phyloP scores from a whole-genome alignment of 2,888 invertebrate species.

The Machimus atricapillus region DNA sequence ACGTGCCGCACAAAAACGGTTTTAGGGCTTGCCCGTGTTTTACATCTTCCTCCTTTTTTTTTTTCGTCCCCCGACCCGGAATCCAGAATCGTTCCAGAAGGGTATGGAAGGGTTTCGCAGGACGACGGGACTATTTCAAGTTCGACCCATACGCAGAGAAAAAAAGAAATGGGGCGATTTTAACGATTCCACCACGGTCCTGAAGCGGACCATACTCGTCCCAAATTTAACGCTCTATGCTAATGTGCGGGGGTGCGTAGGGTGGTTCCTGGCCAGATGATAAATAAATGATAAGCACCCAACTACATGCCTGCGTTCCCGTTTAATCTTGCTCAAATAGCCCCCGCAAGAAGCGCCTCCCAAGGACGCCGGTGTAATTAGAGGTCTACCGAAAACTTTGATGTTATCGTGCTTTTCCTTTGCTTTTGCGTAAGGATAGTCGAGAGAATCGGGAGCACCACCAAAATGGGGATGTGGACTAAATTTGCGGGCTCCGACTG shows the following conservation, averaged over 20 bases:
- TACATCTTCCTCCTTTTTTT: background rate
- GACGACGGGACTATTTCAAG: background rate
- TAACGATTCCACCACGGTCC: background rate
- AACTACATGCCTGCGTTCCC: slow-evolving; percentile 20
- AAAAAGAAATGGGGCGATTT: background rate
- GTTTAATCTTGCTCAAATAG: slow-evolving; percentile 27
- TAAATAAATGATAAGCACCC: slow-evolving; percentile 33
- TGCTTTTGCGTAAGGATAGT: background rate
- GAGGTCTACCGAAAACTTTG: slow-evolving; percentile 22
- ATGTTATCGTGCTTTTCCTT: background rate
- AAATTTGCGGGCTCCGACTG: background rate
- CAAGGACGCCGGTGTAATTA: slow-evolving; percentile 26
- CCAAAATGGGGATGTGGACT: background rate
- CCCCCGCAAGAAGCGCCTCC: background rate
- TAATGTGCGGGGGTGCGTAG: background rate
- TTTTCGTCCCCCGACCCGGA: background rate
- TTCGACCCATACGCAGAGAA: background rate
- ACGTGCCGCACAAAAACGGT: slow-evolving; percentile 20
- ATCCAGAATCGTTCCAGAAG: background rate
- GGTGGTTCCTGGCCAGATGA: slow-evolving; percentile 3
- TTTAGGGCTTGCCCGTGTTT: slow-evolving; percentile 7
- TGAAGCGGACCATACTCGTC: background rate
- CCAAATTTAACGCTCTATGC: slow-evolving; percentile 19
- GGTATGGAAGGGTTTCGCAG: background rate
- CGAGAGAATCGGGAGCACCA: background rate